phyloP scores from a whole-genome alignment of 2,797 vertebrate genomes.

The Eidolon dupreanum region DNA sequence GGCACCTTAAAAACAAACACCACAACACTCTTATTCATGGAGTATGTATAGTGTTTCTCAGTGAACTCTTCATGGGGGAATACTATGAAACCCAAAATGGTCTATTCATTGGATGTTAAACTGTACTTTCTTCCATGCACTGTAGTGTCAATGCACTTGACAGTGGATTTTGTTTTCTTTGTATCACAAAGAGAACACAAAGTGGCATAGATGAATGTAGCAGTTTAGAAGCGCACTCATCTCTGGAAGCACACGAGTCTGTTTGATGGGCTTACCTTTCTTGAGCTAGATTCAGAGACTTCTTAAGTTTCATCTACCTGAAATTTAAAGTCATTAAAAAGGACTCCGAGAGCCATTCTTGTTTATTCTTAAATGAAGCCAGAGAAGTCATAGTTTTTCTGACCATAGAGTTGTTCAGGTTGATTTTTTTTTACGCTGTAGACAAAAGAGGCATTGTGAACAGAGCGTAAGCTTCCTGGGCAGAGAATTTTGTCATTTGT shows the following conservation, averaged over 20 bases:
- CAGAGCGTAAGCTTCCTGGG: not conserved
- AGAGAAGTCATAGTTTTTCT: not conserved
- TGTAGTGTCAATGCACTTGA: not conserved
- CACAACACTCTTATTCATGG: not conserved
- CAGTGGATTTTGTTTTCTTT: conserved; percentile 1
- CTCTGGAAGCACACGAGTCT: not conserved
- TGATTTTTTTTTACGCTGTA: not conserved
- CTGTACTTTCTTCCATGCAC: not conserved
- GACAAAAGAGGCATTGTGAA: not conserved
- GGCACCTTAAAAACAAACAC: conserved; percentile 58
- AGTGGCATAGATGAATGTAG: not conserved
- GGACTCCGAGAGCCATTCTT: not conserved
- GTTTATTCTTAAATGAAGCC: not conserved
- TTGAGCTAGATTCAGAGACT: conserved; percentile 55
- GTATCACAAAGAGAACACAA: not conserved
- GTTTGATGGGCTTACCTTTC: not conserved
- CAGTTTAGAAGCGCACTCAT: not conserved
- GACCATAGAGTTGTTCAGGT: not conserved
- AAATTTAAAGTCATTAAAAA: not conserved
- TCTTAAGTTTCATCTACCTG: not conserved
- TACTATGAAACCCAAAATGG: not conserved
- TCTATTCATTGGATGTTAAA: not conserved
- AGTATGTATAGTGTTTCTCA: not conserved
- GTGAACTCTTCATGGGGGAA: not conserved
- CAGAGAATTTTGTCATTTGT: not conserved